Base-by-base conservation (phyloP, 2,888 invertebrate species). In the Physocephala rufipes region DNA sequence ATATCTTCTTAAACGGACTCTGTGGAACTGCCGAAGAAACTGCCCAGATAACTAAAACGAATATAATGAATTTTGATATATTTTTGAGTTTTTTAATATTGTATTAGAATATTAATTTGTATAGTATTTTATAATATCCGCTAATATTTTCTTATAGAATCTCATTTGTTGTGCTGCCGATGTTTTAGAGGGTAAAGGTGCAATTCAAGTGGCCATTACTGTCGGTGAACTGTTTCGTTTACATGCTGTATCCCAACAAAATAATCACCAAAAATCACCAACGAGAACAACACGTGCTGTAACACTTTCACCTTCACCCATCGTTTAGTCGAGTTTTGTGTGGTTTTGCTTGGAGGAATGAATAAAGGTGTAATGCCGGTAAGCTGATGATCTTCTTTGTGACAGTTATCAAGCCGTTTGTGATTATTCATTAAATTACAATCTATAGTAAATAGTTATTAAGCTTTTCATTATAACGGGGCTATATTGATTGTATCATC, bases 91-190 rank as follows among this genome's bases (percentile, higher is more conserved):
- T 47, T 16, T 47, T 47, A 47, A 47, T 15, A 47, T 15, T 47
- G 47, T 15, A 47, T 1, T 16, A 1, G 12, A 12, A 16, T 47
- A 47, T 15, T 15, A 15, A 1, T 16, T 47, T 47, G 16, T 47
- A 47, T 47, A 15, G 47, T 47, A 1, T 47, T 15, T 47, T 47
- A 47, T 15, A 15, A 47, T 1, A 47, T 47, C 1, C 16, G 16
- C 16, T 47, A 1, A 13, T 24, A 24, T 28, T 26, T 24, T 77
- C 73, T 78, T 78, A 74, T 77, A 84, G 96, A 95, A 95, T 85
- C 89, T 96, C 78, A 91, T 96, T 83, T 96, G 96, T 87, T 94
- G 95, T 84, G 91, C 96, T 49, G 92, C 95, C 47, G 96, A 96
- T 86, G 94, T 97, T n/a, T 88, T 97, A 59, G 96, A 96, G 86